Percentiles rank a stretch among this genome's conserved stretches.
Conservation (phyloP, 64 coral and sea anemone genomes). For the Montipora foliosa region DNA sequence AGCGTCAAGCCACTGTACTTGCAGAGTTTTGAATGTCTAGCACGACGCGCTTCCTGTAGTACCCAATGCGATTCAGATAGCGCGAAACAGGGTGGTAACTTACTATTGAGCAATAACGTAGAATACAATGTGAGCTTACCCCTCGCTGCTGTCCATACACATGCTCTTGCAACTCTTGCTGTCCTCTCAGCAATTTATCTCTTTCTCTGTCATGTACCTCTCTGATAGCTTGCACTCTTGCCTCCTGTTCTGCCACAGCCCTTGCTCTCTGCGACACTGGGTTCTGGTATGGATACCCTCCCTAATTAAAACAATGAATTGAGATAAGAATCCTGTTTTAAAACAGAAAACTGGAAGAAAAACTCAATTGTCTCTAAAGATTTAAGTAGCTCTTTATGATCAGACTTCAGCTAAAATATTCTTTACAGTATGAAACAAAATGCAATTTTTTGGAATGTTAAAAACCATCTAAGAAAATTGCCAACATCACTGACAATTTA, state of each 20-base stretch:
- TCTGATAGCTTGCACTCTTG: slow-evolving; percentile 51
- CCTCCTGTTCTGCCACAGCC: slow-evolving; percentile 61
- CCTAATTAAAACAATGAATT: not conserved
- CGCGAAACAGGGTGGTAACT: not conserved
- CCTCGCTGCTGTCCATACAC: slow-evolving; percentile 13
- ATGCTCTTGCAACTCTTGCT: slow-evolving; percentile 53
- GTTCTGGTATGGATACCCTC: not conserved
- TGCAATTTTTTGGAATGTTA: too few relatives aligned
- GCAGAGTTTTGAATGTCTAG: too few relatives aligned
- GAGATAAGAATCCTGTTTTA: not conserved
- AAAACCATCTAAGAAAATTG: too few relatives aligned
- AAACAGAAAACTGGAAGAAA: not conserved
- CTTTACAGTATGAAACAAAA: too few relatives aligned
- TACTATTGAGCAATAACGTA: not conserved
- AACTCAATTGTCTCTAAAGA: too few relatives aligned
- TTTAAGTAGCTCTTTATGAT: too few relatives aligned
- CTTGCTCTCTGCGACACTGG: slow-evolving; percentile 26
- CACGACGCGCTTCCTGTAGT: too few relatives aligned
- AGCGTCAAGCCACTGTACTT: too few relatives aligned
- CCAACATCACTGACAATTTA: too few relatives aligned
- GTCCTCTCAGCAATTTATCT: slow-evolving; percentile 19
- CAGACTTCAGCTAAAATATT: too few relatives aligned
- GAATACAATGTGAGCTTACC: not conserved
- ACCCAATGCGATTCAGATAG: not conserved
- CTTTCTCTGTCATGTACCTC: slow-evolving; percentile 67